Conservation (phyloP, 2,888 invertebrate genomes). For the Rhagophthalmus giganteus region DNA sequence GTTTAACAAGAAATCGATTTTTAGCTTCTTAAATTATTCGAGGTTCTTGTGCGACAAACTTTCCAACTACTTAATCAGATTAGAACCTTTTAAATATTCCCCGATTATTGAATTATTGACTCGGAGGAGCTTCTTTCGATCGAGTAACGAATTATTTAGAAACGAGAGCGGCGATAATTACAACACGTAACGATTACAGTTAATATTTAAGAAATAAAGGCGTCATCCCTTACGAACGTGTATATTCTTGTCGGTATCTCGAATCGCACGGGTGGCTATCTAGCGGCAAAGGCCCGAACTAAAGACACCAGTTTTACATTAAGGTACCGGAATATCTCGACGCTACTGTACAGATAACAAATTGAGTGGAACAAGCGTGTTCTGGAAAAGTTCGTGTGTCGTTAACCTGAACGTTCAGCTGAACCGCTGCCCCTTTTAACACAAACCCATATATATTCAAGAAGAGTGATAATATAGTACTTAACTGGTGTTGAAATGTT, state of each 20-base stretch:
- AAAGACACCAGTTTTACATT: slow-evolving; percentile 54
- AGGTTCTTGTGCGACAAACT: too few relatives aligned
- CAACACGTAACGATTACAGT: too few relatives aligned
- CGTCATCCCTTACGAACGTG: slow-evolving; percentile 1
- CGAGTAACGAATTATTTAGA: too few relatives aligned
- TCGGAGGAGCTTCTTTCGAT: too few relatives aligned
- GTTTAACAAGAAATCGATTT: too few relatives aligned
- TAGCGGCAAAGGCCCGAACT: slow-evolving; percentile 46
- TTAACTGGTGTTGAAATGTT: slow-evolving; percentile 55
- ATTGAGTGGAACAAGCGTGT: slow-evolving; percentile 40
- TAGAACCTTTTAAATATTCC: too few relatives aligned
- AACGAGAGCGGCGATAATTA: too few relatives aligned
- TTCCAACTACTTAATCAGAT: too few relatives aligned
- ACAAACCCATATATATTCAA: slow-evolving; percentile 45
- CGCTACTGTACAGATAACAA: slow-evolving; percentile 54
- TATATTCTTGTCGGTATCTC: slow-evolving; percentile 9
- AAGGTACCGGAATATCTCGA: slow-evolving; percentile 49
- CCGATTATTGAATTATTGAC: too few relatives aligned
- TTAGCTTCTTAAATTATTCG: too few relatives aligned
- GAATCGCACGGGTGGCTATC: slow-evolving; percentile 49
- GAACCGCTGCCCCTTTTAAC: slow-evolving; percentile 49
- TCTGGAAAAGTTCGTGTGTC: slow-evolving; percentile 10
- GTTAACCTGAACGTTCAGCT: slow-evolving; percentile 27
- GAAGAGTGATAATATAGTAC: slow-evolving; percentile 52
- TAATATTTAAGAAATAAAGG: too few relatives aligned